These are phyloP conservation scores for Lasiurus borealis DNA, from an alignment of 2,113 vertebrate species.

Conservation along the genomic window DNA sequence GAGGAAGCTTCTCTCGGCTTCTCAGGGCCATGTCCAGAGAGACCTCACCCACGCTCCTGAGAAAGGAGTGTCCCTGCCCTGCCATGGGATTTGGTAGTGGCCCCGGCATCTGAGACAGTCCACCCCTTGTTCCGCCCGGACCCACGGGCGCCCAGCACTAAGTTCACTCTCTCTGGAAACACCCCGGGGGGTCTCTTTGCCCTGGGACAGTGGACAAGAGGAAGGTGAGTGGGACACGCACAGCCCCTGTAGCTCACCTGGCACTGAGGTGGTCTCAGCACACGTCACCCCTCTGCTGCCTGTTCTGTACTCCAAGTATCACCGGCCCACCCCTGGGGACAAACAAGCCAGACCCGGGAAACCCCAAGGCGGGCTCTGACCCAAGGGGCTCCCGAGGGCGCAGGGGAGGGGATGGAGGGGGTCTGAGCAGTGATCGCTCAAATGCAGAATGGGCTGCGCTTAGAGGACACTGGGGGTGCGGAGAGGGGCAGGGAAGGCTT, in stretches of 20 bases:
- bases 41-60: fast-evolving
- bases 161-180: not conserved
- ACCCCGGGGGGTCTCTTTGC: not conserved
- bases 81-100: fast-evolving
- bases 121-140: not conserved
- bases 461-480: too few species aligned
- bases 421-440: not conserved
- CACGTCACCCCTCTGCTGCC: fast-evolving
- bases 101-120: fast-evolving
- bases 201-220: not conserved
- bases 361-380: not conserved
- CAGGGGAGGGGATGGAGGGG: too few species aligned
- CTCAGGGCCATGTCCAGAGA: not conserved
- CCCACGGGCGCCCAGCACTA: fast-evolving
- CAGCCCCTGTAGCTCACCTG: too few species aligned
- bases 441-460: fast-evolving
- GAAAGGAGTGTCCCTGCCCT: not conserved
- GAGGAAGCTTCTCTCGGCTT: not conserved
- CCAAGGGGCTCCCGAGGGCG: not conserved
- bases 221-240: fast-evolving
- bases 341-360: not conserved
- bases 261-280: fast-evolving
- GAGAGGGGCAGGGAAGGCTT: not conserved
- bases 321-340: too few species aligned
- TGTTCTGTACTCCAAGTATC: fast-evolving